Evolutionary conservation across 2,888 invertebrate genomes (phyloP).

Genomic region (Sphinx pinastri): DNA sequence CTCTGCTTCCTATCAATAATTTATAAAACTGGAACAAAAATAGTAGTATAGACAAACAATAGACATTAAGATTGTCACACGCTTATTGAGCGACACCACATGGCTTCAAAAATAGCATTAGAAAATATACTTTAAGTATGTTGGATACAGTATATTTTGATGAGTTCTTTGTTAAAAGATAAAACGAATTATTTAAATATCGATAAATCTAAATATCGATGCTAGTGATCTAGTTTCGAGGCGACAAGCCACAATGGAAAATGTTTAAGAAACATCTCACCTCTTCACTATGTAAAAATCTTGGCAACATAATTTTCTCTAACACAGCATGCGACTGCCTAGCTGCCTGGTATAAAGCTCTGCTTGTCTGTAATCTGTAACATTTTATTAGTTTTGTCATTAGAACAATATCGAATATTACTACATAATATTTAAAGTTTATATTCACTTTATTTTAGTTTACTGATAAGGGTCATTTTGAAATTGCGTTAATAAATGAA

Average conservation of each 20-base stretch:
- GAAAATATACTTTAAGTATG: neutral
- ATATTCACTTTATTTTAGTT: no score
- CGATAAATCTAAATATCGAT: no score
- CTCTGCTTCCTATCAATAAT: conserved; percentile 87
- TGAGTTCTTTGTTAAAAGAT: no score
- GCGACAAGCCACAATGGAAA: neutral
- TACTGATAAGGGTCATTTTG: no score
- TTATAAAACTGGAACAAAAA: conserved; percentile 86
- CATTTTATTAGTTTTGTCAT: neutral
- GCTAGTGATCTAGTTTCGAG: no score
- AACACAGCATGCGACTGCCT: conserved; percentile 89
- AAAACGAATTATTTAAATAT: no score
- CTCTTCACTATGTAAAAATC: conserved; percentile 92
- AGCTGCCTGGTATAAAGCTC: conserved; percentile 91
- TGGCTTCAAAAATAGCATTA: neutral
- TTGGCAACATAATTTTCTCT: conserved; percentile 89
- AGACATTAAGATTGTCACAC: neutral
- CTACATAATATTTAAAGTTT: no score
- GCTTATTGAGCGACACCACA: neutral
- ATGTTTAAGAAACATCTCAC: conserved; percentile 65
- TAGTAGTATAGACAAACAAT: conserved; percentile 27
- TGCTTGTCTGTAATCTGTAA: conserved; percentile 87
- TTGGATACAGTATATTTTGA: no score
- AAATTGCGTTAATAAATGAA: no score
- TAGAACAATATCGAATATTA: no score